phyloP scores from a whole-genome alignment of 1,140 invertebrate species.

The Temnothorax nylanderi region DNA sequence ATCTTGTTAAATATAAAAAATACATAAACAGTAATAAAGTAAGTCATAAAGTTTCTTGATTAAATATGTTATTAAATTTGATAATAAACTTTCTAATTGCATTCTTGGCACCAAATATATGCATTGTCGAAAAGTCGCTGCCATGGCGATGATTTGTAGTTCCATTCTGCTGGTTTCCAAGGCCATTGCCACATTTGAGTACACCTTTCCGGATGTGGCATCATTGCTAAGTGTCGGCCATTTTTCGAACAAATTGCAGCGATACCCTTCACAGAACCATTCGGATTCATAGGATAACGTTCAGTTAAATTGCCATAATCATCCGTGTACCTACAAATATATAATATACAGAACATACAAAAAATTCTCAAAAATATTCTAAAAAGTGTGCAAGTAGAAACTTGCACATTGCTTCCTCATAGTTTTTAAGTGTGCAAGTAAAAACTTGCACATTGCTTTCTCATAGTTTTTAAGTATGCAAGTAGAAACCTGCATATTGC shows the following conservation, averaged over 20 bases:
- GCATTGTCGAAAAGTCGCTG: slow-evolving; percentile 96
- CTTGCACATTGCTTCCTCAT: no score
- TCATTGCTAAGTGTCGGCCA: slow-evolving; percentile 97
- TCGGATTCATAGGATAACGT: slow-evolving; percentile 97
- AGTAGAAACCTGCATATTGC: no score
- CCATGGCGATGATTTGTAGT: slow-evolving; percentile 92
- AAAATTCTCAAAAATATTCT: neutral
- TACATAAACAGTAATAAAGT: neutral
- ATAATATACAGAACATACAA: neutral
- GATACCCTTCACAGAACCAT: slow-evolving; percentile 94
- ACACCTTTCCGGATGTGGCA: slow-evolving; percentile 99
- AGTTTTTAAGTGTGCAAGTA: no score
- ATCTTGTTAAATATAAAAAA: neutral
- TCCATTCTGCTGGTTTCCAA: slow-evolving; percentile 87
- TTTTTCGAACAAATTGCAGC: slow-evolving; percentile 95
- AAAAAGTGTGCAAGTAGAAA: no score
- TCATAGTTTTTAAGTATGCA: no score
- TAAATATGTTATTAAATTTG: neutral
- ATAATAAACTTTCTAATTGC: neutral
- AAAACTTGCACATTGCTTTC: no score
- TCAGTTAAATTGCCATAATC: slow-evolving; percentile 92
- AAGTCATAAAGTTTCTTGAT: neutral
- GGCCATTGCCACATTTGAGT: slow-evolving; percentile 95
- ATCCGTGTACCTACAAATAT: slow-evolving; percentile 90
- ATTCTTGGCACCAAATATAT: slow-evolving; percentile 90